These are phyloP conservation scores for Isurus oxyrinchus DNA, from an alignment of 2,113 vertebrate genomes.

Conservation along the genomic window DNA sequence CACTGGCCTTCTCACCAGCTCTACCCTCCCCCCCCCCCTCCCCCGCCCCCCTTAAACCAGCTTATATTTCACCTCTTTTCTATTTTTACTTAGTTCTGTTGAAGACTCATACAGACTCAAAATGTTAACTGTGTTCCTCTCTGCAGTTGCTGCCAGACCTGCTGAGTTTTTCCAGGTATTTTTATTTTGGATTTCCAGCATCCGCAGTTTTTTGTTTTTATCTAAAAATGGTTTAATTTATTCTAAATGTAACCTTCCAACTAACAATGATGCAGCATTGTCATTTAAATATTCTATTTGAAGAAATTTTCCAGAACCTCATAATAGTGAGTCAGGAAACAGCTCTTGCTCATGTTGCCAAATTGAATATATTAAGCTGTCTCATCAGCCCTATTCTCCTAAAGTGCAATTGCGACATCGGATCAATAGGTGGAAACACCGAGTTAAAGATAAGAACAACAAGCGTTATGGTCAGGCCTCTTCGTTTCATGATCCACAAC, in stretches of 20 bases:
- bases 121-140: too few relatives aligned
- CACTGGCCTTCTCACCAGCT: too few relatives aligned
- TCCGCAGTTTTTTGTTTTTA: too few relatives aligned
- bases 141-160: too few relatives aligned
- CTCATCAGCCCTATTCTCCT: not conserved
- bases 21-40: too few relatives aligned
- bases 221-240: not conserved
- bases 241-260: not conserved
- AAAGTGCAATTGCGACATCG: not conserved
- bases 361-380: not conserved
- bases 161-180: too few relatives aligned
- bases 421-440: constrained; percentile 20
- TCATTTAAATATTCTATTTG: not conserved
- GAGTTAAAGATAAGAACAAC: not conserved
- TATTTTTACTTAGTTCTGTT: too few relatives aligned
- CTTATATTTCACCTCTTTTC: too few relatives aligned
- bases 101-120: too few relatives aligned
- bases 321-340: not conserved
- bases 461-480: not conserved
- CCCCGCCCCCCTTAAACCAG: too few relatives aligned
- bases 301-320: not conserved
- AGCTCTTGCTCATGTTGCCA: not conserved
- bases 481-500: not conserved
- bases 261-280: not conserved
- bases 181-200: too few relatives aligned